A percentile compares a stretch with the other conserved stretches of the same genome.
phyloP scores from a whole-genome alignment of 2,797 vertebrate genomes.

The Syndactyla subalaris region DNA sequence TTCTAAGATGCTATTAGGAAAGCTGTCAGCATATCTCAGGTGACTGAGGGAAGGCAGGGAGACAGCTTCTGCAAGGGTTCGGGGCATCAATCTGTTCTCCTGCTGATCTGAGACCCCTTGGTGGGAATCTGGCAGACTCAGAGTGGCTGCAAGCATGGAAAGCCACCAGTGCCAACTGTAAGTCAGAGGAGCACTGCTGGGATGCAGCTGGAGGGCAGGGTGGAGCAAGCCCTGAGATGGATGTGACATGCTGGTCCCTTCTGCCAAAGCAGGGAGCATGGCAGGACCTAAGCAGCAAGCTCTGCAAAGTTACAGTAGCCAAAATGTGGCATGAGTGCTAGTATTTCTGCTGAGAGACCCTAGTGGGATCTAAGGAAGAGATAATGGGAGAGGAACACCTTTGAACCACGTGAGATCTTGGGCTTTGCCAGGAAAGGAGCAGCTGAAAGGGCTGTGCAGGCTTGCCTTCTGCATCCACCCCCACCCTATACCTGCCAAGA shows the following conservation, averaged over 20 bases:
- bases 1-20: not conserved
- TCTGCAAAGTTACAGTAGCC: too few relatives aligned
- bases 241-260: not conserved
- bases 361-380: not conserved
- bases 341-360: not conserved
- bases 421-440: not conserved
- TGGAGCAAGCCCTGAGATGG: not conserved
- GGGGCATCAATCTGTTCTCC: not conserved
- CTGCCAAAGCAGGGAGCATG: not conserved
- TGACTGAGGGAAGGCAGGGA: not conserved
- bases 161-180: not conserved
- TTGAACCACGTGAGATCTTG: accelerated
- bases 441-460: not conserved
- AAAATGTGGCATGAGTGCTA: not conserved
- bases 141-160: not conserved
- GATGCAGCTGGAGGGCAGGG: not conserved
- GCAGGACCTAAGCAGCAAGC: not conserved
- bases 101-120: not conserved
- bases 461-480: not conserved
- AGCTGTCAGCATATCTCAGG: not conserved
- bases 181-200: not conserved
- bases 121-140: not conserved
- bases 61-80: not conserved
- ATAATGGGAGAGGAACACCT: not conserved
- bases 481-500: not conserved